phyloP scores from a whole-genome alignment of 2,888 invertebrate genomes.

The Rhyacophila evoluta region DNA sequence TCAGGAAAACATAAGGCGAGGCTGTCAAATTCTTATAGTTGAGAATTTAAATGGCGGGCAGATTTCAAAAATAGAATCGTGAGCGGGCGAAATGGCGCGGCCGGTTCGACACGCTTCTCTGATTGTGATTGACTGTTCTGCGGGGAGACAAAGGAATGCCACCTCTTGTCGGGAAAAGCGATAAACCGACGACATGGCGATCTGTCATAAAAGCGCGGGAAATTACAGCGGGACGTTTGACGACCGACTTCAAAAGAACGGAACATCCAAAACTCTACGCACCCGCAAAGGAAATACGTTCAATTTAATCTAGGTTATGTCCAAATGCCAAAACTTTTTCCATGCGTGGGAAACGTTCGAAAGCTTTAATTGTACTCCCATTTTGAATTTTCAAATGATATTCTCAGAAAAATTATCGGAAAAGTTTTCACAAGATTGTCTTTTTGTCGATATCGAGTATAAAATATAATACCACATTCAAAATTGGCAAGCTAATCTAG shows the following conservation, averaged over 20 bases:
- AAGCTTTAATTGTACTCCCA: too few relatives aligned
- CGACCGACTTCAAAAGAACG: slow-evolving; percentile 3
- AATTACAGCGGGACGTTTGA: background rate
- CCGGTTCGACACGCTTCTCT: background rate
- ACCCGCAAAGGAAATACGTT: background rate
- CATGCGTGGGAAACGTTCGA: too few relatives aligned
- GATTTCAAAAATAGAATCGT: slow-evolving; percentile 22
- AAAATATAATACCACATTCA: too few relatives aligned
- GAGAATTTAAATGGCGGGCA: background rate
- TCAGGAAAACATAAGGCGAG: slow-evolving; percentile 17
- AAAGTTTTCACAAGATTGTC: too few relatives aligned
- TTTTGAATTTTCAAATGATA: too few relatives aligned
- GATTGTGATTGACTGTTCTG: slow-evolving; percentile 14
- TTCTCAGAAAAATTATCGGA: too few relatives aligned
- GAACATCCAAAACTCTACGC: background rate
- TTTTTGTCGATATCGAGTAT: too few relatives aligned
- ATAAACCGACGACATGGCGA: slow-evolving; percentile 1
- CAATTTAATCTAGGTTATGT: background rate
- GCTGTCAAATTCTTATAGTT: background rate
- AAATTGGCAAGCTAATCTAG: too few relatives aligned
- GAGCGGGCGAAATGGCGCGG: slow-evolving; percentile 14
- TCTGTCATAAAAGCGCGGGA: slow-evolving; percentile 3
- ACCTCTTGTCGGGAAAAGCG: slow-evolving; percentile 17
- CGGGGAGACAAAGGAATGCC: slow-evolving; percentile 8
- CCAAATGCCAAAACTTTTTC: too few relatives aligned